Conservation (phyloP, 2,888 invertebrate species). For the Pseudoips prasinana region DNA sequence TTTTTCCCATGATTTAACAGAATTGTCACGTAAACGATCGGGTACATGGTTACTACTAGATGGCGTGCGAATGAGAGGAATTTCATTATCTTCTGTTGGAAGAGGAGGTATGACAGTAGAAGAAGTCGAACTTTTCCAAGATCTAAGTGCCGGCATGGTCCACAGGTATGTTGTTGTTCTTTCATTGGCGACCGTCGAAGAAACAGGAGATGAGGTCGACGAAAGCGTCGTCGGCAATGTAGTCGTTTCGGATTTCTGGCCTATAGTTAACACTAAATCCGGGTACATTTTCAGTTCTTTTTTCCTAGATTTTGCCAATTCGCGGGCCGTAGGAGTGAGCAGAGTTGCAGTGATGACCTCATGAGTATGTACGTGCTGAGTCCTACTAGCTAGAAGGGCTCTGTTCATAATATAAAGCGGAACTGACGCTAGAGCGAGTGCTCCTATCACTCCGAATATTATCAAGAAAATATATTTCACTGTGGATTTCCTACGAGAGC, state of each 20-base stretch:
- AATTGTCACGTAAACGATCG: slow-evolving; percentile 49
- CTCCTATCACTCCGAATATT: slow-evolving; percentile 57
- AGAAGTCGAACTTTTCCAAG: slow-evolving; percentile 61
- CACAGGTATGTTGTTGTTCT: slow-evolving; percentile 69
- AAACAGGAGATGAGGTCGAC: slow-evolving; percentile 41
- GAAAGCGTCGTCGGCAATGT: slow-evolving; percentile 42
- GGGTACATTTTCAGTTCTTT: slow-evolving; percentile 62
- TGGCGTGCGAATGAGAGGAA: slow-evolving; percentile 54
- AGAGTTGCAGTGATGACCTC: slow-evolving; percentile 48
- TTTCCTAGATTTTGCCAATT: slow-evolving; percentile 62
- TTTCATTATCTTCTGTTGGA: slow-evolving; percentile 55
- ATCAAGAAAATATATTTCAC: slow-evolving; percentile 64
- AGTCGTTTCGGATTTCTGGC: slow-evolving; percentile 48
- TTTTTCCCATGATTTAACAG: slow-evolving; percentile 67
- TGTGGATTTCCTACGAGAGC: slow-evolving; percentile 59
- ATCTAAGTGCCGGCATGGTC: slow-evolving; percentile 75
- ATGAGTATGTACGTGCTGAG: slow-evolving; percentile 37
- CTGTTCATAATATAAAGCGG: slow-evolving; percentile 66
- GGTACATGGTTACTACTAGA: slow-evolving; percentile 55
- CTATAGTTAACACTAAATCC: slow-evolving; percentile 48
- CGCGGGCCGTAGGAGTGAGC: slow-evolving; percentile 49
- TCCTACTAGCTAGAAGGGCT: slow-evolving; percentile 48
- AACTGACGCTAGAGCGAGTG: slow-evolving; percentile 56
- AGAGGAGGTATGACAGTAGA: slow-evolving; percentile 55
- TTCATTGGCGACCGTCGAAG: slow-evolving; percentile 41